Evolutionary conservation across 2,113 vertebrate species (phyloP), one percentile per base, ranked within the genome.

Genomic region (Oreochromis spilurus): DNA sequence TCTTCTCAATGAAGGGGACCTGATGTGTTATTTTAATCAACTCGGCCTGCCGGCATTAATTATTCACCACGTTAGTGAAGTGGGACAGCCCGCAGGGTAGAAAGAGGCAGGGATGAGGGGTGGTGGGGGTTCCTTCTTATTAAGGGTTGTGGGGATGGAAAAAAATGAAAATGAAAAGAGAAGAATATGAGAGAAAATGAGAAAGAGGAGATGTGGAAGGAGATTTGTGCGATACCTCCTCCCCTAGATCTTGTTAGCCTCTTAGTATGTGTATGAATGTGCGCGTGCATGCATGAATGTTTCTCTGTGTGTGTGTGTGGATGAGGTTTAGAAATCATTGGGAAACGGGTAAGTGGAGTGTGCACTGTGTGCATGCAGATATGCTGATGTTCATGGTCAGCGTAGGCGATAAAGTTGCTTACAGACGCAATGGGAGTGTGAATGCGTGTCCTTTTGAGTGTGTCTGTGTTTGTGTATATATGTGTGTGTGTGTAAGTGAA

Each of bases 21-120:
- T 93, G 91, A 93, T 93, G 93, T 95, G 94, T 95, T 94, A 92
- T 95, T 96, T 95, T 95, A 95, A 96, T 96, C 95, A 93, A 93
- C 92, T 91, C 45, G 84, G 87, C 92, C 94, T 95, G 94, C 87
- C 55, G 87, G 87, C 87, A 94, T 96, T 94, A 94, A 96, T 96
- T 95, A 96, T 96, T 96, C 92, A 96, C 81, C 87, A 89, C 83
- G 94, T 90, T 91, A 89, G 95, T 93, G 94, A 92, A 95, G 91
- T 95, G 93, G 93, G 92, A 96, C 54, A 84, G 84, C 84, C 89
- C 17, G 82, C 52, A 50, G 90, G 93, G 85, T 40, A 79, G 55
- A 60, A n/a, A 85, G 84, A 87, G 84, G 82, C 86, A 85, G 90
- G 62, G 80, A 48, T 26, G 10, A 21, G 89, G 48, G 21, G 43